phyloP scores from a whole-genome alignment of 2,888 invertebrate species.

The Lasioglossum villosulum region DNA sequence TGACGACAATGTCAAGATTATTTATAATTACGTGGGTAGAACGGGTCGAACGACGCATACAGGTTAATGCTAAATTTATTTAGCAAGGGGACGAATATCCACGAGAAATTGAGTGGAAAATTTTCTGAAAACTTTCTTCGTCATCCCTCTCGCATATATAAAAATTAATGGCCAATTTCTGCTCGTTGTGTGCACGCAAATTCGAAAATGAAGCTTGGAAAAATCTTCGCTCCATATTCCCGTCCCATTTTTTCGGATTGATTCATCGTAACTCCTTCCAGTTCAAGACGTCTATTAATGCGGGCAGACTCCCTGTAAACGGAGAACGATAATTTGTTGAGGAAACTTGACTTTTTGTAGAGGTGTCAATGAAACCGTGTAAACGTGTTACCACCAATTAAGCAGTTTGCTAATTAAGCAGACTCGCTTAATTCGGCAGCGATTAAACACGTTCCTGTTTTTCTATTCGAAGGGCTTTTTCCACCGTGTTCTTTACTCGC shows the following conservation, averaged over 20 bases:
- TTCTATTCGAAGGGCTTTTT: conserved; percentile 46
- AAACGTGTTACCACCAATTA: conserved; percentile 20
- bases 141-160: not conserved
- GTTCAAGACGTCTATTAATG: not conserved
- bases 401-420: conserved; percentile 15
- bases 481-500: conserved; percentile 42
- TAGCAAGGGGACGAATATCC: not conserved
- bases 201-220: not conserved
- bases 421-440: not conserved
- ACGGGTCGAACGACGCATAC: not conserved
- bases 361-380: not conserved
- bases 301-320: not conserved
- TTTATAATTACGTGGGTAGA: not conserved
- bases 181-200: too few relatives aligned
- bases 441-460: conserved; percentile 21
- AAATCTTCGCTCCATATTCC: too few relatives aligned
- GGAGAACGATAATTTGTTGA: not conserved
- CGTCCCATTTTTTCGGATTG: not conserved
- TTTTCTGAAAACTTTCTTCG: not conserved
- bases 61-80: not conserved
- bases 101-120: not conserved
- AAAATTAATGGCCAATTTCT: not conserved
- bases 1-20: not conserved
- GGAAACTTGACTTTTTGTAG: not conserved
- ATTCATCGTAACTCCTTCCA: not conserved